Evolutionary conservation across 2,797 vertebrate species (phyloP).

Genomic region (Rhinella marina): DNA sequence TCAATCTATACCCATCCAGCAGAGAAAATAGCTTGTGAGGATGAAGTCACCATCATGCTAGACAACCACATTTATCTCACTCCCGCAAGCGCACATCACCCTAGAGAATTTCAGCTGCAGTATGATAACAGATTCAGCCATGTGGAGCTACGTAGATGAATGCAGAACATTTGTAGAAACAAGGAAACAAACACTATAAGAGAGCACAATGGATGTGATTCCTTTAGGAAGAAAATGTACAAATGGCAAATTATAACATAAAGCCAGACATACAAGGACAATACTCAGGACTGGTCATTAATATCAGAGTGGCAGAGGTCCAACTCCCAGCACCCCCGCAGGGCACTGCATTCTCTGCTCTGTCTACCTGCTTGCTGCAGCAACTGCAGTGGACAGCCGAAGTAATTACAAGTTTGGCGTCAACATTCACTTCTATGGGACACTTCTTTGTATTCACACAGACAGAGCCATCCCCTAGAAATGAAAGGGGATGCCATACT

Average conservation of each 20-base stretch:
- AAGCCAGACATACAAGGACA: no score
- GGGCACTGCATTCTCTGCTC: no score
- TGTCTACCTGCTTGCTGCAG: no score
- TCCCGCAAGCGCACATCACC: constrained; percentile 17
- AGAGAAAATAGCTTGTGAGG: neutral
- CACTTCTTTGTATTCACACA: neutral
- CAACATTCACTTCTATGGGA: no score
- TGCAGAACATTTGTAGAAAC: constrained; percentile 19
- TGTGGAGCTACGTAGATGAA: constrained; percentile 32
- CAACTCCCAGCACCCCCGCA: no score
- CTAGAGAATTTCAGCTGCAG: constrained; percentile 48
- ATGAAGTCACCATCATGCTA: constrained; percentile 2
- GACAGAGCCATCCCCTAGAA: no score
- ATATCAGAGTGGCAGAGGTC: no score
- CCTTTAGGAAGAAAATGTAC: neutral
- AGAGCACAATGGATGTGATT: neutral
- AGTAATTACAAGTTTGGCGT: no score
- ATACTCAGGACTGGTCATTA: no score
- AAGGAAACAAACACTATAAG: constrained; percentile 26
- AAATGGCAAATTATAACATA: neutral
- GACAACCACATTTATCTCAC: constrained; percentile 22
- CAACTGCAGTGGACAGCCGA: no score
- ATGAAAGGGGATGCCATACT: no score
- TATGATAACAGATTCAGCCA: constrained; percentile 42
- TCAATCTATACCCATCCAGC: neutral